Evolutionary conservation across 2,113 vertebrate genomes (phyloP), one percentile per base, ranked within the genome.

Genomic region (Microtus richardsoni): DNA sequence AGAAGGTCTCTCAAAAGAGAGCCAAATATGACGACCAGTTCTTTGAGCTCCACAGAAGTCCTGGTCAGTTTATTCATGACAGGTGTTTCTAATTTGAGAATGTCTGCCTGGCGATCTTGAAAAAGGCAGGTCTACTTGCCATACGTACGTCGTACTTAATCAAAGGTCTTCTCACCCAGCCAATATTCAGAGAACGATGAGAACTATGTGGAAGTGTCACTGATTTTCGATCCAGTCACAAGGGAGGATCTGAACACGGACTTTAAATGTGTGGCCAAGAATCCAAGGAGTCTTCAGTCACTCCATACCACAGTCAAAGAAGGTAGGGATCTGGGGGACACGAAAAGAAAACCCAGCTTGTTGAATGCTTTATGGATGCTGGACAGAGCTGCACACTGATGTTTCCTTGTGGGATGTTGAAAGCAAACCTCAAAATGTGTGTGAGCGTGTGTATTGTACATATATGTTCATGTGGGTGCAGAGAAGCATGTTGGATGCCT

Each of bases 191-290:
- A 98, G 97, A 98, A 98, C n/a, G 97, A 97, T 36, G 98, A 98
- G 52, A 99, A 98, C 94, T 99, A 99, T 52, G 95, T 99, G 74
- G 99, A 99, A 96, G 91, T 99, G 88, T 97, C 98, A 16, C 91
- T 99, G 47, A 84, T 99, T 91, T 98, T 99, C 92, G 52, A 98
- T 54, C 95, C 94, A n/a, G 98, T 99, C 1, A 96, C 95, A 64
- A 98, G 98, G 58, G 98, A 98, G 73, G 99, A 99, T 95, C 97
- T 98, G 86, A 95, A 97, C 54, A 98, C 98, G 1, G 98, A 99
- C 91, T 98, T 99, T 75, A 99, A 97, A 10, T 99, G 99, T 91
- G 93, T 99, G 68, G 97, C 99, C 47, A 92, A 89, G 5, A 99
- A 99, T 88, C 74, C 0, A 17, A 89, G 96, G 0, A 99, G 99